Base-by-base conservation (phyloP, 2,797 vertebrate genomes). In the Melanotaenia nigrans region DNA sequence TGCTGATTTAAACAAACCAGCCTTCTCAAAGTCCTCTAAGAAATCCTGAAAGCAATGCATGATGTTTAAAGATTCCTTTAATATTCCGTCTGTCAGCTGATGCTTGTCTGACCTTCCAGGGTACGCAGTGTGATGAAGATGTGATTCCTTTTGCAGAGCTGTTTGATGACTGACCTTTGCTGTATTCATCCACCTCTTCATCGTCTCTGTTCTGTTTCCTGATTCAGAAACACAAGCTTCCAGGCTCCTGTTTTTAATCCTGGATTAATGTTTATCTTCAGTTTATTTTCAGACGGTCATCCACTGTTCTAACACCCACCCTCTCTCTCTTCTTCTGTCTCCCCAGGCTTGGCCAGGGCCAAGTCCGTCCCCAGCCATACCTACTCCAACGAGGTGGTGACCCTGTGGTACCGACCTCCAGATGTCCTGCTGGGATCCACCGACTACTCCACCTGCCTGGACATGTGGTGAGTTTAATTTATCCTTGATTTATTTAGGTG, bases 301-400 rank as follows among this genome's bases (percentile, higher is more conserved):
- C 71, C 71, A 85, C 64, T 85, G 83, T 75, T 75, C 75, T 89
- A 60, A 85, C 28, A 68, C 35, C 0, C 22, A n/a, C 5, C 13
- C 70, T 65, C 62, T 79, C 57, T 75, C 32, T 32, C 32, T 32
- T 32, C 32, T 32, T 32, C 73, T 78, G 79, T 60, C 59, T 64
- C 25, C 53, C 45, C 90, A 99, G 97, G 97, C 86, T 95, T 99
- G 84, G 97, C 97, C 73, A 94, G 97, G 91, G 97, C 97, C 71
- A 99, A 99, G 90, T 99, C 97, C 0, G 96, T 98, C 79, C 97
- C 97, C 78, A 99, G 97, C 92, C 97, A 99, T 86, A 99, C 97
- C 0, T 99, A 99, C 85, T 99, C 97, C 86, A 99, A 98, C 60
- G 97, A 99, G 93, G 97, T 99, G 85, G 97, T 99, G 87, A 99